phyloP scores from a whole-genome alignment of 2,888 invertebrate genomes.

The Mellilla xanthometata region DNA sequence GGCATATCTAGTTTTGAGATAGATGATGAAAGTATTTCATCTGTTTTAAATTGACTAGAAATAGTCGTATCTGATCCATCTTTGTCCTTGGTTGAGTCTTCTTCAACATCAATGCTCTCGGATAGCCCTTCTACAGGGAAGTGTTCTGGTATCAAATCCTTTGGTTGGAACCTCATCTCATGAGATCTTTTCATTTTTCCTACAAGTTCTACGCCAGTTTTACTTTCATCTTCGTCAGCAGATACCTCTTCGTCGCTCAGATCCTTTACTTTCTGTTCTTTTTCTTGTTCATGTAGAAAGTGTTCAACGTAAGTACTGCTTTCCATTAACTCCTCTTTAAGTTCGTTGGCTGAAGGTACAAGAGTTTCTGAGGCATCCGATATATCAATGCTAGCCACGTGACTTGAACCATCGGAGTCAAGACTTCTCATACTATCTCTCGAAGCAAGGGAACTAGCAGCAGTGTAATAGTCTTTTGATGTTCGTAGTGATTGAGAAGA shows the following conservation, averaged over 20 bases:
- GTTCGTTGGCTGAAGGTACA: slow-evolving; percentile 93
- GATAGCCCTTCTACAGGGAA: slow-evolving; percentile 65
- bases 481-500: slow-evolving; percentile 88
- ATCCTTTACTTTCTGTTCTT: slow-evolving; percentile 69
- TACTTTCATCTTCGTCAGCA: slow-evolving; percentile 81
- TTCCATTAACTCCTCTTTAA: slow-evolving; percentile 88
- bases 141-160: slow-evolving; percentile 76
- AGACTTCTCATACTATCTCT: slow-evolving; percentile 95
- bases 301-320: slow-evolving; percentile 83
- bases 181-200: slow-evolving; percentile 93
- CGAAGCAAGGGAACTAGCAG: slow-evolving; percentile 93
- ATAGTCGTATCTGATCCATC: slow-evolving; percentile 72
- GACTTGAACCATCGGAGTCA: slow-evolving; percentile 94
- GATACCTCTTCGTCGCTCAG: slow-evolving; percentile 78
- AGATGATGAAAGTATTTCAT: slow-evolving; percentile 68
- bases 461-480: slow-evolving; percentile 93
- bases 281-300: slow-evolving; percentile 70
- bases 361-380: slow-evolving; percentile 97
- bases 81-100: slow-evolving; percentile 66
- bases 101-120: slow-evolving; percentile 70
- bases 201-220: slow-evolving; percentile 79
- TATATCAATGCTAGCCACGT: slow-evolving; percentile 93
- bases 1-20: slow-evolving; percentile 71
- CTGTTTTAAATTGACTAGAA: slow-evolving; percentile 73
- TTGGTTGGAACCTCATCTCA: slow-evolving; percentile 94